Conservation (phyloP, 2,888 invertebrate species). For the Rapana venosa region DNA sequence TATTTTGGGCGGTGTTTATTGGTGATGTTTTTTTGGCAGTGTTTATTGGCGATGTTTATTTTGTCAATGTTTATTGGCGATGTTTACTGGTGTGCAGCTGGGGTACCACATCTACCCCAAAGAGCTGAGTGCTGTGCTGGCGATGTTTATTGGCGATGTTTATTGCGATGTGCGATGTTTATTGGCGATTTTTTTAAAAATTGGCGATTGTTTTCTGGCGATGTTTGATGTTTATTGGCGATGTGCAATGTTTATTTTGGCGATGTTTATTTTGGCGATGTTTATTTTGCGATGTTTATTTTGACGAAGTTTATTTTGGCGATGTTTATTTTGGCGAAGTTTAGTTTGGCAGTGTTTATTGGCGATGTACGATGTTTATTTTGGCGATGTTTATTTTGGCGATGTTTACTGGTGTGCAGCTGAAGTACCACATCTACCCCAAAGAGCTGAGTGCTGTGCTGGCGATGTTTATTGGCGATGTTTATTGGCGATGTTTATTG, state of each 20-base stretch:
- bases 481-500: too few relatives aligned
- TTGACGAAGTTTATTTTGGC: background rate
- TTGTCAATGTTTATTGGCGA: too few relatives aligned
- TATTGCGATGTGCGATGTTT: too few relatives aligned
- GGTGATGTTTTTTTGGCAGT: too few relatives aligned
- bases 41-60: too few relatives aligned
- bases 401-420: conserved; percentile 52
- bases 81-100: conserved; percentile 55
- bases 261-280: background rate
- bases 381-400: background rate
- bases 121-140: conserved; percentile 56
- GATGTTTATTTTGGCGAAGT: background rate
- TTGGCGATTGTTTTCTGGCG: too few relatives aligned
- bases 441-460: conserved; percentile 57
- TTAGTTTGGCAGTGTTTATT: conserved; percentile 48
- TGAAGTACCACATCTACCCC: conserved; percentile 75
- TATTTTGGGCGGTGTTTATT: too few relatives aligned
- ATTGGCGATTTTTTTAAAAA: too few relatives aligned
- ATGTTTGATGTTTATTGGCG: too few relatives aligned
- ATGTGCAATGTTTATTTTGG: background rate
- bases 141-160: conserved; percentile 44
- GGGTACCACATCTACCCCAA: conserved; percentile 75
- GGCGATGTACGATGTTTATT: background rate
- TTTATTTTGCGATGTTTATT: too few relatives aligned
- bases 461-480: too few relatives aligned